Percentiles rank a stretch among this genome's conserved stretches.
phyloP scores from a whole-genome alignment of 2,113 vertebrate genomes.

The Paratilapia polleni region DNA sequence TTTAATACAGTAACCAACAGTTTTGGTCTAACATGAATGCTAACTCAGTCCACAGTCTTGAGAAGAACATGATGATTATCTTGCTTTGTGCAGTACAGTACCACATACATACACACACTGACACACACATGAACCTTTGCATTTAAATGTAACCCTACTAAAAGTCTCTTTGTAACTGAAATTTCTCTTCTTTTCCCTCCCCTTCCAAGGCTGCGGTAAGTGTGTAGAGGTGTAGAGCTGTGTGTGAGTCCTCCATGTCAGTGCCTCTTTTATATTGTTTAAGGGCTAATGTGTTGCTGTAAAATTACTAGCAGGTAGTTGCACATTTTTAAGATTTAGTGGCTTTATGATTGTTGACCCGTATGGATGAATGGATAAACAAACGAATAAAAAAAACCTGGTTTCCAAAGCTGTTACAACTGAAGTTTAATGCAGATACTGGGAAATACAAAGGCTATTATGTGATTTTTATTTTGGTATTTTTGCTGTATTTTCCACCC shows the following conservation, averaged over 20 bases:
- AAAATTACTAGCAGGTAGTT: not conserved
- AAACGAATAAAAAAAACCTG: too few relatives aligned
- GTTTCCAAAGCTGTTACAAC: too few relatives aligned
- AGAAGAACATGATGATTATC: not conserved
- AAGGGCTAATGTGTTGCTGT: not conserved
- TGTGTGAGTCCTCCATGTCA: conserved; percentile 25
- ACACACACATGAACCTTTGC: not conserved
- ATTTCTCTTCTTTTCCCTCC: conserved; percentile 59
- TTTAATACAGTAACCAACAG: too few relatives aligned
- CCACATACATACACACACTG: not conserved
- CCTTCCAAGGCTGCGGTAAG: conserved; percentile 95
- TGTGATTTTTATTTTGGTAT: not conserved
- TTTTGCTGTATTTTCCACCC: not conserved
- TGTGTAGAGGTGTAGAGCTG: conserved; percentile 58
- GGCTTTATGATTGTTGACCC: too few relatives aligned
- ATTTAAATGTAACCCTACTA: not conserved
- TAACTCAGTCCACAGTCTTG: not conserved
- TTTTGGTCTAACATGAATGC: not conserved
- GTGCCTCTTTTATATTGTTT: not conserved
- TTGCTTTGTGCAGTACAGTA: not conserved
- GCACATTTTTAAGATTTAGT: not conserved
- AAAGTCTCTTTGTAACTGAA: conserved; percentile 30
- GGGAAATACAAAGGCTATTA: not conserved
- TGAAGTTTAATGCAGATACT: too few relatives aligned
- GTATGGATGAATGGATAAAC: too few relatives aligned